These are phyloP conservation scores for Todus mexicanus DNA, from an alignment of 2,797 vertebrate genomes.

Conservation along the genomic window DNA sequence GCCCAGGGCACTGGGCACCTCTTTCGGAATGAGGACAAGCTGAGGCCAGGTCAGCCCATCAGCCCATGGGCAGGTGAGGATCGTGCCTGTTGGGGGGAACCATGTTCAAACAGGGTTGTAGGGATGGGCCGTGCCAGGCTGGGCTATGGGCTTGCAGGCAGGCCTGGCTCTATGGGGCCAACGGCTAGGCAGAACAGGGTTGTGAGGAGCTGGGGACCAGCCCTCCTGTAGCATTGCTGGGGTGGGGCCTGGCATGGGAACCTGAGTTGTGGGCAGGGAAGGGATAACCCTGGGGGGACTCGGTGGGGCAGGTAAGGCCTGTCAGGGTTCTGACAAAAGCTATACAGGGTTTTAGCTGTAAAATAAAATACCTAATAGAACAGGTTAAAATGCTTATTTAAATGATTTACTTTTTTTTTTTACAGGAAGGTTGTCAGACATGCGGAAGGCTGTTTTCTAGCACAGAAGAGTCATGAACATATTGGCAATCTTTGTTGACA, in stretches of 20 bases:
- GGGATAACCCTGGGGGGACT: accelerated
- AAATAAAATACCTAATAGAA: neutral
- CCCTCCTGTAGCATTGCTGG: accelerated
- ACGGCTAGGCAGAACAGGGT: accelerated
- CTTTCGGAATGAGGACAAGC: neutral
- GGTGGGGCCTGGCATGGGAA: neutral
- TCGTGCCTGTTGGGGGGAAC: accelerated
- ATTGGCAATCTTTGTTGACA: neutral
- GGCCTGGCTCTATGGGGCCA: neutral
- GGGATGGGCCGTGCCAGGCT: no score
- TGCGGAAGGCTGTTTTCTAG: neutral
- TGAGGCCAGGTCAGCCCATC: neutral
- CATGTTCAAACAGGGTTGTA: neutral
- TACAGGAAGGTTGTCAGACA: neutral
- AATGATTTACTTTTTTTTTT: neutral
- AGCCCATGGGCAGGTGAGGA: accelerated
- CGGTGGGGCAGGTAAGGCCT: neutral
- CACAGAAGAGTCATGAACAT: neutral
- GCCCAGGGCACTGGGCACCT: neutral
- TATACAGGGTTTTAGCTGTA: neutral
- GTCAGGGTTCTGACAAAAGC: neutral
- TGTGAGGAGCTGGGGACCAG: accelerated
- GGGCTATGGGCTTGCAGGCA: no score
- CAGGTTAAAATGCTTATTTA: neutral
- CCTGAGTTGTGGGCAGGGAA: neutral